Evolutionary conservation across 2,113 vertebrate genomes (phyloP).

Genomic region (Nibea coibor): DNA sequence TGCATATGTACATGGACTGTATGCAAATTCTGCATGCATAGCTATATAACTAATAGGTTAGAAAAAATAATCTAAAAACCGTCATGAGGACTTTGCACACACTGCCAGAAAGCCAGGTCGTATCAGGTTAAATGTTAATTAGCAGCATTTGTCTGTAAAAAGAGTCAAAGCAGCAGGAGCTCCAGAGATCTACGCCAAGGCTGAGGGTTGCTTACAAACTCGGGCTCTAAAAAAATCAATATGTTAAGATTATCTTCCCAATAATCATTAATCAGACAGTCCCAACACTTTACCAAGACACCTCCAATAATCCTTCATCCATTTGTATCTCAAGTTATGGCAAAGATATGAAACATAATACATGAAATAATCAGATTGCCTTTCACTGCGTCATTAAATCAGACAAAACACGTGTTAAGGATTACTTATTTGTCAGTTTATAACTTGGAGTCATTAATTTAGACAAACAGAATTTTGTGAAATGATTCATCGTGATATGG

Average conservation of each 20-base stretch:
- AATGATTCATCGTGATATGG: neutral
- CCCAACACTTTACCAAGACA: neutral
- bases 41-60: neutral
- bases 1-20: neutral
- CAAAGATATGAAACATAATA: neutral
- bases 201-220: neutral
- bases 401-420: neutral
- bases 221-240: neutral
- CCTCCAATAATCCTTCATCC: neutral
- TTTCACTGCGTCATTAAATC: neutral
- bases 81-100: neutral
- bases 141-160: conserved; percentile 17
- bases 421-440: neutral
- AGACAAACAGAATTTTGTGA: neutral
- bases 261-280: neutral
- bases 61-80: conserved; percentile 19
- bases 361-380: neutral
- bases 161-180: conserved; percentile 6
- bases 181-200: conserved; percentile 14
- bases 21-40: neutral
- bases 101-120: conserved; percentile 30
- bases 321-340: neutral
- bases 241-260: too few species aligned
- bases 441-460: neutral
- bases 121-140: conserved; percentile 29